Base-by-base conservation (phyloP, 2,888 invertebrate genomes). In the Morpho deidamia region DNA sequence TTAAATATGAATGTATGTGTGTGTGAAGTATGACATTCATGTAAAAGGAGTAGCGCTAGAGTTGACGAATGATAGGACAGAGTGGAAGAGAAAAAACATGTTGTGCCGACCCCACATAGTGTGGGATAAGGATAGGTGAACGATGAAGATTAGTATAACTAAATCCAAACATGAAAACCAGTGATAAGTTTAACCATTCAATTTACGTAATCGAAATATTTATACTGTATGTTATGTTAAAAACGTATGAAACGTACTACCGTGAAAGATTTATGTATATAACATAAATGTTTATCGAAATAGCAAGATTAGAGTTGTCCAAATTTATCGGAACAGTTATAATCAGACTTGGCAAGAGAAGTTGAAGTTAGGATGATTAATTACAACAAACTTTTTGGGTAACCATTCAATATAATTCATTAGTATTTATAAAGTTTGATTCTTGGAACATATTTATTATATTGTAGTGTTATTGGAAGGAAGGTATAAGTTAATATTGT, bases 341-440 rank as follows among this genome's bases (percentile, higher is more conserved):
- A 40, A 48, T 48, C 47, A 48, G 33, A 34, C 40, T 48, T 48
- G 33, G 40, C 47, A 40, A 40, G 47, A 12, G 11, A 40, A 11
- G 40, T n/a, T 12, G 12, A 46, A 48, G 47, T 48, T 47, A 10
- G 40, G 33, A 33, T 40, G 40, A 48, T 48, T 40, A 48, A 48
- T 48, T 48, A 33, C 11, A 34, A 10, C 40, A 11, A 32, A 47
- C 47, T 40, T 12, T 33, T 10, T 40, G 10, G 32, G 7, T 9
- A 40, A 40, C 39, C 47, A 40, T 7, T 47, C 40, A 8, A 33
- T 39, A 39, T 47, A 34, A 41, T 12, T 40, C 33, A 40, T 38
- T 46, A 8, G 38, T 11, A 23, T 23, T 38, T 46, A 23, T 14
- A 37, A 38, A 38, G 8, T 46, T 23, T 46, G 46, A 46, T 46